A percentile compares a stretch with the other conserved stretches of the same genome.
Conservation (phyloP, 92 coral and sea anemone species). For the Bergia sp. region DNA sequence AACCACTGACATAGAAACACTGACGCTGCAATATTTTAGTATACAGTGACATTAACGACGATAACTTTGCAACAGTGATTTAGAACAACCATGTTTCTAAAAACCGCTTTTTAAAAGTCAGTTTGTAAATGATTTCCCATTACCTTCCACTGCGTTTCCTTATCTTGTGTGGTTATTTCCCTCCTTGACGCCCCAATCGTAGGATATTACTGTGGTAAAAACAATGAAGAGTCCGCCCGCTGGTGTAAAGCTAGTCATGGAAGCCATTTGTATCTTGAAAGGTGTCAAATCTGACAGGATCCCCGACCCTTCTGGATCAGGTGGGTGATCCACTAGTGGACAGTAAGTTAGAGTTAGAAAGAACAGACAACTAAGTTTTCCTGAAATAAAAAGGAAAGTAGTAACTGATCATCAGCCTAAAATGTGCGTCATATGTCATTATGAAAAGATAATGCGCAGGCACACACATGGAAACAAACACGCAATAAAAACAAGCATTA, state of each 20-base stretch:
- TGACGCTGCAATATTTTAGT: background rate
- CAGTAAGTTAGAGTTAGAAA: no score
- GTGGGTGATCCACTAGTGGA: conserved; percentile 47
- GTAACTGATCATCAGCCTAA: no score
- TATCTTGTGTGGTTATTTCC: no score
- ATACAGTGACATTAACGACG: background rate
- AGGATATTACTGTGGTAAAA: conserved; percentile 97
- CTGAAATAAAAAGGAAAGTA: no score
- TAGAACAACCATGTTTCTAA: no score
- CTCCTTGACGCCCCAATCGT: conserved; percentile 6
- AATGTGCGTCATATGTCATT: no score
- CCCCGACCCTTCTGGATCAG: conserved; percentile 99
- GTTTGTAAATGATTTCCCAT: no score
- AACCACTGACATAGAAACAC: background rate
- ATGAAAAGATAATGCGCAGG: no score
- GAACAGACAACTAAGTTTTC: no score
- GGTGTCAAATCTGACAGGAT: conserved; percentile 95
- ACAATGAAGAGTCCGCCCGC: conserved; percentile 96
- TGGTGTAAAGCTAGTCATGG: conserved; percentile 99
- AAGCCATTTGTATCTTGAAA: conserved; percentile 96
- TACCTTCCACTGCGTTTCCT: background rate
- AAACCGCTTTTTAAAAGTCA: no score
- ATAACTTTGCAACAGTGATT: background rate
- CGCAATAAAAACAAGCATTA: background rate
- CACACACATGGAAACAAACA: no score